phyloP scores from a whole-genome alignment of 2,888 invertebrate species.

The Ophonus ardosiacus region DNA sequence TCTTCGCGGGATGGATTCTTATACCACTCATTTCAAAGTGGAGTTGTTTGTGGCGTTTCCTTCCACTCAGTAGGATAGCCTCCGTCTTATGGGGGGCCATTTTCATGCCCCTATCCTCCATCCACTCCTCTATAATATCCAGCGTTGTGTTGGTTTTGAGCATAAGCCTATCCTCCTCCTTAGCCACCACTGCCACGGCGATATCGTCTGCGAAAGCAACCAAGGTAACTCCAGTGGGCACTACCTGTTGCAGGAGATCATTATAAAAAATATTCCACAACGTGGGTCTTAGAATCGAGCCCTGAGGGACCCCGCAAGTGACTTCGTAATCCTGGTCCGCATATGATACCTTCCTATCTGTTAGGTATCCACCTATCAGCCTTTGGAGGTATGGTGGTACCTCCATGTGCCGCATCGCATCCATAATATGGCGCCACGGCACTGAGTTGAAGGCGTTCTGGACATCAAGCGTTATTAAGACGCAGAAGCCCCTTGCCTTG shows the following conservation, averaged over 20 bases:
- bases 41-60: no score
- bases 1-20: not conserved
- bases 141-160: not conserved
- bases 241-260: not conserved
- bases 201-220: not conserved
- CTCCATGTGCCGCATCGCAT: not conserved
- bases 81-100: no score
- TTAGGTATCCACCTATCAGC: not conserved
- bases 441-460: no score
- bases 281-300: not conserved
- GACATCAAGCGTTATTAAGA: no score
- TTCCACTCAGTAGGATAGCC: not conserved
- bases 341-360: not conserved
- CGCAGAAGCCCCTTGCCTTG: no score
- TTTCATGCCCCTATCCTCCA: not conserved
- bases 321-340: not conserved
- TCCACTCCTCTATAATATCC: not conserved
- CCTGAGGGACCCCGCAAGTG: not conserved
- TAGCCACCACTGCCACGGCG: not conserved
- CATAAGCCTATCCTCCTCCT: not conserved
- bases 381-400: not conserved
- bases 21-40: no score
- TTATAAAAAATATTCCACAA: no score
- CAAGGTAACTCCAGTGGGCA: not conserved
- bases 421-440: not conserved